These are phyloP conservation scores for Drosophila miranda DNA, from an alignment of 1,140 invertebrate genomes.

Conservation along the genomic window DNA sequence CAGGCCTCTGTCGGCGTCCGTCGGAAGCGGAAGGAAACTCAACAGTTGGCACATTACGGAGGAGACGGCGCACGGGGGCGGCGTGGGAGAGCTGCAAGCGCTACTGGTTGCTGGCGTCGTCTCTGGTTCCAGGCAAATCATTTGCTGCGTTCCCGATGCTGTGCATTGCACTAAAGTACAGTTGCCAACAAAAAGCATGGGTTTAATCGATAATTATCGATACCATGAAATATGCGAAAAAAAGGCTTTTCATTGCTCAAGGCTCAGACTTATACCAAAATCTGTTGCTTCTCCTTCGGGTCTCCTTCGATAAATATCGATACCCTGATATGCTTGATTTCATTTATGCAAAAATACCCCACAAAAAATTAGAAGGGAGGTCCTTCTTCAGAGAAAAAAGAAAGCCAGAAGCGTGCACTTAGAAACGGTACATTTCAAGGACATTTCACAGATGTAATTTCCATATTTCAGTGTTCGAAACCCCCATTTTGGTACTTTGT, in stretches of 20 bases:
- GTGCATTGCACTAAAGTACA: slow-evolving; percentile 9
- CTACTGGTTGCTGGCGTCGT: slow-evolving; percentile 54
- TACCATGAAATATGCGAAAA: too few relatives aligned
- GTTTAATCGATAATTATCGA: slow-evolving; percentile 18
- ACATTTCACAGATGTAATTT: too few relatives aligned
- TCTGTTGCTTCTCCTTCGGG: too few relatives aligned
- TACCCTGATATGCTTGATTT: too few relatives aligned
- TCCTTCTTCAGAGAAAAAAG: too few relatives aligned
- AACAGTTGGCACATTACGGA: slow-evolving; percentile 73
- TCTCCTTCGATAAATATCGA: too few relatives aligned
- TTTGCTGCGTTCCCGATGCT: slow-evolving; percentile 36
- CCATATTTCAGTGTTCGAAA: too few relatives aligned
- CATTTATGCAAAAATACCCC: too few relatives aligned
- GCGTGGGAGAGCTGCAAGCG: slow-evolving; percentile 2
- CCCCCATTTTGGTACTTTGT: too few relatives aligned
- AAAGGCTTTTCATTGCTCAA: neutral
- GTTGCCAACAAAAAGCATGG: slow-evolving; percentile 8
- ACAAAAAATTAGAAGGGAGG: too few relatives aligned
- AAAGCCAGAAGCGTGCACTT: too few relatives aligned
- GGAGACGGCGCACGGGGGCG: neutral
- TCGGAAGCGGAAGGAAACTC: slow-evolving; percentile 75
- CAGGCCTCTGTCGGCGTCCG: neutral
- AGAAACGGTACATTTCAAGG: too few relatives aligned
- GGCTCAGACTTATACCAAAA: neutral
- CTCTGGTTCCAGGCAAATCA: slow-evolving; percentile 36